A percentile compares a stretch with the other conserved stretches of the same genome.
Evolutionary conservation across 2,888 invertebrate genomes (phyloP).

Genomic region (Dolomedes plantarius): DNA sequence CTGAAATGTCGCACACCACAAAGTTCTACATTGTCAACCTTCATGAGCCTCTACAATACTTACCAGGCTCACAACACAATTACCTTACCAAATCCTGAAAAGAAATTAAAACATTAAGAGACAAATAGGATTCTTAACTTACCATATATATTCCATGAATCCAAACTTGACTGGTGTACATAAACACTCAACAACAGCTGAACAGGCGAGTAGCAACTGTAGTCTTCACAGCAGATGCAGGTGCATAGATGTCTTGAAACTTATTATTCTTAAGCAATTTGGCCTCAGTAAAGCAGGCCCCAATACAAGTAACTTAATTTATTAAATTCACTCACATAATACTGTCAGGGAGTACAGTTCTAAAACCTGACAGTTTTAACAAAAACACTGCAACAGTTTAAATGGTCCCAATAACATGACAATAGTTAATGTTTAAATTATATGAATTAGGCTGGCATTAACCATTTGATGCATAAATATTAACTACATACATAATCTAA

Average conservation of each 20-base stretch:
- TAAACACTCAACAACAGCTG: not conserved
- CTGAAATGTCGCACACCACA: not conserved
- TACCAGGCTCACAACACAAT: conserved; percentile 13
- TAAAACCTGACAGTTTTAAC: conserved; percentile 51
- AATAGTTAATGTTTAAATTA: conserved; percentile 35
- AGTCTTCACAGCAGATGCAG: not conserved
- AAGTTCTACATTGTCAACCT: not conserved
- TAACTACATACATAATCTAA: not conserved
- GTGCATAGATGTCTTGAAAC: not conserved
- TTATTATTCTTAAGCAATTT: not conserved
- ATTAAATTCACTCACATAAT: conserved; percentile 20
- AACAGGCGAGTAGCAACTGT: not conserved
- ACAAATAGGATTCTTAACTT: conserved; percentile 31
- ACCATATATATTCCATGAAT: conserved; percentile 28
- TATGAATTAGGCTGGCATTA: conserved; percentile 21
- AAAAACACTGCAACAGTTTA: conserved; percentile 70
- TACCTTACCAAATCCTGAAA: conserved; percentile 11
- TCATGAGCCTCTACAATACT: conserved; percentile 16
- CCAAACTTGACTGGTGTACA: not conserved
- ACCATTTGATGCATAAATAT: conserved; percentile 65
- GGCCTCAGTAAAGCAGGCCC: conserved; percentile 9
- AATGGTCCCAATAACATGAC: conserved; percentile 72
- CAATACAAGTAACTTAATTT: not conserved
- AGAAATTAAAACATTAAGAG: not conserved
- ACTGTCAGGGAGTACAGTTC: conserved; percentile 50